Evolutionary conservation across 37 sponge, comb jelly and placozoan species (phyloP), one percentile per base, ranked within the genome.

Genomic region (Agelas oroides): DNA sequence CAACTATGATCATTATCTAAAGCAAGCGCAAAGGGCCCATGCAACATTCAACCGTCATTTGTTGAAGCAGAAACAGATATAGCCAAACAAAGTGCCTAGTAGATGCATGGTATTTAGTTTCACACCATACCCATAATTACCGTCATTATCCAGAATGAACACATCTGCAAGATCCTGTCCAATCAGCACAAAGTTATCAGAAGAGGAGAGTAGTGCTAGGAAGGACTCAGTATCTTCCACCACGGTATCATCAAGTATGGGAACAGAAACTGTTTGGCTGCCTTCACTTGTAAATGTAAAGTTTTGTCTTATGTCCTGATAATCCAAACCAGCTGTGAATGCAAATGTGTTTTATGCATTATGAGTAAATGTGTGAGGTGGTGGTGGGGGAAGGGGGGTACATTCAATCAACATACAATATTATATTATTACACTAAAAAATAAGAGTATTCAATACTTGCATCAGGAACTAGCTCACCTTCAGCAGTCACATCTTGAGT

Each of bases 211-310:
- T 14, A 56, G 19, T 5, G 31, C 82, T 1, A 0, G 0, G 39
- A 81, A 81, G 18, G 21, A 30, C 71, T 86, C 86, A 15, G 76
- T 67, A 61, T 12, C n/a, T 23, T 76, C 86, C 34, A 56, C 60
- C 12, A 53, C 33, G 5, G 1, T 1, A 79, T 76, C 64, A 65
- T 77, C 71, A 31, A 21, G 53, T 55, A 77, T 75, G 32, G 1
- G 21, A 52, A 76, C 33, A 5, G 12, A 36, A 17, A 62, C 64
- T 13, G 15, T 15, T 36, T 37, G 59, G 31, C 5, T 34, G 21
- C 78, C 64, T 8, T 3, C 19, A 24, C 19, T 16, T 11, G 24
- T 34, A 19, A 77, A 63, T 14, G 16, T 11, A 30, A 77, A 8
- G 23, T 30, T 2, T 40, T 16, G 78, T 15, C 60, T 35, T 1